These are phyloP conservation scores for Hymenochirus boettgeri DNA, from an alignment of 2,113 vertebrate genomes.

Conservation along the genomic window DNA sequence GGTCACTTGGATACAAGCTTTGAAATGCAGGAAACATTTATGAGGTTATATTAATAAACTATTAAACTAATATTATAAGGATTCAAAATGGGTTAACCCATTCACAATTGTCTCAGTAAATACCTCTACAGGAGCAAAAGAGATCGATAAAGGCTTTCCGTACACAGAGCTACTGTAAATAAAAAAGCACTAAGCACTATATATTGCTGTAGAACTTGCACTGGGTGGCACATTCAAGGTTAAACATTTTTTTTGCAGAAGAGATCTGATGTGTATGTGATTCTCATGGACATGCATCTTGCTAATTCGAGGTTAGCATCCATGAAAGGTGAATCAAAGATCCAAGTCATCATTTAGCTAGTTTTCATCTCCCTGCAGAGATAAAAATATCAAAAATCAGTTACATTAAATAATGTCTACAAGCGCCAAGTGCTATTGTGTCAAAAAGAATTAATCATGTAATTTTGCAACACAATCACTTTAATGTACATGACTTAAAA, in stretches of 20 bases:
- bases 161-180: no score
- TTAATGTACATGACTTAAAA: slow-evolving; percentile 21
- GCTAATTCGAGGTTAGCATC: neutral
- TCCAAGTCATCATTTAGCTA: neutral
- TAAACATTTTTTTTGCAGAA: neutral
- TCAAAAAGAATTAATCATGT: slow-evolving; percentile 9
- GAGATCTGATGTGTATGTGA: neutral
- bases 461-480: slow-evolving; percentile 7
- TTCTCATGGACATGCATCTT: neutral
- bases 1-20: no score
- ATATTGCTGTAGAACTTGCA: no score
- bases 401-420: neutral
- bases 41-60: no score
- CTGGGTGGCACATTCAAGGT: no score
- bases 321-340: neutral
- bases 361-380: neutral
- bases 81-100: no score
- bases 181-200: no score
- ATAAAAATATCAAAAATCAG: neutral
- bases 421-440: slow-evolving; percentile 7
- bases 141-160: no score
- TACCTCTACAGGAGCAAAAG: no score
- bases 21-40: no score
- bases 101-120: no score
- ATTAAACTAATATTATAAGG: no score